Evolutionary conservation across 1,140 invertebrate species (phyloP).

Genomic region (Yoshiicerus persimilis): DNA sequence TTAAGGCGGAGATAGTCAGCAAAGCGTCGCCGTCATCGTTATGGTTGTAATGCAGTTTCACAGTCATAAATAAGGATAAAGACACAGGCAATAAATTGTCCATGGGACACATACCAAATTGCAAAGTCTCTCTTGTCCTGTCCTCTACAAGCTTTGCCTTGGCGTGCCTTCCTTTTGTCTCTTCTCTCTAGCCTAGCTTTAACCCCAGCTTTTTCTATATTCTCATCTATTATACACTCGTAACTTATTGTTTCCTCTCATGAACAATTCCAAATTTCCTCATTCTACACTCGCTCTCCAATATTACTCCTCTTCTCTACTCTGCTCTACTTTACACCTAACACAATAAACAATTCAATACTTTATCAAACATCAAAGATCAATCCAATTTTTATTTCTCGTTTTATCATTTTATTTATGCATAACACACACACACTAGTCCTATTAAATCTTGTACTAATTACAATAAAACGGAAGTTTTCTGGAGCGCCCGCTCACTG

Average conservation of each 20-base stretch:
- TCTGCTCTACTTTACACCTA: neutral
- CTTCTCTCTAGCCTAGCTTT: neutral
- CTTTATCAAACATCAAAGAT: neutral
- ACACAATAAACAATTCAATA: neutral
- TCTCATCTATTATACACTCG: neutral
- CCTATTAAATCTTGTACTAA: too few relatives aligned
- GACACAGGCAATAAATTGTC: conserved; percentile 19
- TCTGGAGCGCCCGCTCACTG: too few relatives aligned
- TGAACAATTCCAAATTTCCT: neutral
- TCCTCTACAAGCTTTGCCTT: neutral
- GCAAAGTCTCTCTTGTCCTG: neutral
- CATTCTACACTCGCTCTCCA: neutral
- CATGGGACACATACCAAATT: conserved; percentile 22
- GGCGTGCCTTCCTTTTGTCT: neutral
- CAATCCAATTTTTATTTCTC: neutral
- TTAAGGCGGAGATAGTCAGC: conserved; percentile 18
- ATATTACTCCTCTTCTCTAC: neutral
- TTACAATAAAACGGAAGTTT: too few relatives aligned
- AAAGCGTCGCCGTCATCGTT: conserved; percentile 20
- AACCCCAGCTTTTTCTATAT: neutral
- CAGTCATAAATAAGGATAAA: conserved; percentile 23
- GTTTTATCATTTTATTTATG: neutral
- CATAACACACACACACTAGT: neutral
- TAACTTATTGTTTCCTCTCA: neutral
- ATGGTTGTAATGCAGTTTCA: conserved; percentile 17